Percentiles rank a stretch among this genome's conserved stretches.
phyloP scores from a whole-genome alignment of 2,113 vertebrate genomes.

The Opisthocomus hoazin region DNA sequence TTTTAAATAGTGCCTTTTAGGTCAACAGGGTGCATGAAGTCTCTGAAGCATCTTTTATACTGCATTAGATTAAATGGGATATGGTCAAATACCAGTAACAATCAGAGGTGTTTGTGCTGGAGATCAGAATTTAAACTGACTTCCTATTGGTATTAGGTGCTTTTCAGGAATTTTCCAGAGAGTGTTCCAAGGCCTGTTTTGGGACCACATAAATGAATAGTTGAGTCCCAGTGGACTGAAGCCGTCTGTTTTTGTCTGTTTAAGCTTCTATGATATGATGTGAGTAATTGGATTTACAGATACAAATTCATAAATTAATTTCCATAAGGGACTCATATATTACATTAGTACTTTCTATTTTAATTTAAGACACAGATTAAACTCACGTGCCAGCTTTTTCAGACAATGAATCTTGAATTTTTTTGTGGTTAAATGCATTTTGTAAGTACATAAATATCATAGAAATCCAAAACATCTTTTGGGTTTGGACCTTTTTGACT shows the following conservation, averaged over 20 bases:
- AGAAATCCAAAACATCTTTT: background rate
- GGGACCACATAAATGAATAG: background rate
- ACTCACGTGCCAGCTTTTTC: background rate
- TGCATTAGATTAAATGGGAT: background rate
- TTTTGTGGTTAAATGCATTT: background rate
- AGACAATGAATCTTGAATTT: background rate
- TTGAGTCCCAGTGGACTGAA: background rate
- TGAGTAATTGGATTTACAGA: background rate
- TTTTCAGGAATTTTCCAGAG: background rate
- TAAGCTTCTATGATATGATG: background rate
- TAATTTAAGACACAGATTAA: background rate
- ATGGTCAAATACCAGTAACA: background rate
- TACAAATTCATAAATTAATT: background rate
- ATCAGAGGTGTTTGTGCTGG: background rate
- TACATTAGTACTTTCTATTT: background rate
- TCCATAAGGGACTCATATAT: background rate
- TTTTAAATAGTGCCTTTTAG: background rate
- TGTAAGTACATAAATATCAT: background rate
- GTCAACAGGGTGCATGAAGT: background rate
- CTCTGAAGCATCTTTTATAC: background rate
- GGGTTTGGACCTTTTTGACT: background rate
- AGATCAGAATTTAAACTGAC: background rate
- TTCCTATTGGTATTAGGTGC: background rate
- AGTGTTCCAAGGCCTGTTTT: background rate
- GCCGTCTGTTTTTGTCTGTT: background rate